Base-by-base conservation (phyloP, 1,140 invertebrate species). In the Pachyrhynchus sulphureomaculatus region DNA sequence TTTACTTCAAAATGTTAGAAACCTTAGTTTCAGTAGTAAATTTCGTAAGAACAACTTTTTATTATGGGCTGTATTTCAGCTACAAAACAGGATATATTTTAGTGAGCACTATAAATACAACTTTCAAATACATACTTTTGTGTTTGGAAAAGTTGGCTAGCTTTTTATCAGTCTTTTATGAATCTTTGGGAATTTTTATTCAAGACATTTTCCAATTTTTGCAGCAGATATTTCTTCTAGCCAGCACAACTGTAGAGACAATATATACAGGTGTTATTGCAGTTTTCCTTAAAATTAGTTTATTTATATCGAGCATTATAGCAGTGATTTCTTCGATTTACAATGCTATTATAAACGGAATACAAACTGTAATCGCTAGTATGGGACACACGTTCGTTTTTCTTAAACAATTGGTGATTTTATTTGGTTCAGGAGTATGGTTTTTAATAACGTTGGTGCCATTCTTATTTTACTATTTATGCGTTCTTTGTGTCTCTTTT, bases 391-490 rank as follows among this genome's bases (percentile, higher is more conserved):
- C 42, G n/a, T 33, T 48, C 32, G 12, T 62, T 4, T 54, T 69
- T 6, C 23, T 57, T 15, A 66, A 67, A 41, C 54, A 56, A 12
- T 12, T 63, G 5, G 29, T 63, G 17, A 45, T 67, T 23, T 24
- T 69, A 4, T 69, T 67, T 56, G 68, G 68, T 4, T 45, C 62
- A 17, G 65, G 68, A 52, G 56, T 68, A 4, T 70, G 63, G 66
- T 70, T 68, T 49, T 34, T 60, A 39, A 39, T 70, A 15, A 61
- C 62, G 17, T 51, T 61, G 13, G 20, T 66, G 20, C 66, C 65
- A 49, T 47, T 63, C 21, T 29, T 64, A 15, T 8, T 63, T 10
- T 33, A 56, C 20, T 62, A 58, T 33, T 3, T 48, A 4, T 42
- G 41, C 2, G 8, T 26, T n/a, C 12, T 59, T 4, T 29, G 52